Evolutionary conservation across 2,113 vertebrate genomes (phyloP), one percentile per base, ranked within the genome.

Genomic region (Pterocles gutturalis): DNA sequence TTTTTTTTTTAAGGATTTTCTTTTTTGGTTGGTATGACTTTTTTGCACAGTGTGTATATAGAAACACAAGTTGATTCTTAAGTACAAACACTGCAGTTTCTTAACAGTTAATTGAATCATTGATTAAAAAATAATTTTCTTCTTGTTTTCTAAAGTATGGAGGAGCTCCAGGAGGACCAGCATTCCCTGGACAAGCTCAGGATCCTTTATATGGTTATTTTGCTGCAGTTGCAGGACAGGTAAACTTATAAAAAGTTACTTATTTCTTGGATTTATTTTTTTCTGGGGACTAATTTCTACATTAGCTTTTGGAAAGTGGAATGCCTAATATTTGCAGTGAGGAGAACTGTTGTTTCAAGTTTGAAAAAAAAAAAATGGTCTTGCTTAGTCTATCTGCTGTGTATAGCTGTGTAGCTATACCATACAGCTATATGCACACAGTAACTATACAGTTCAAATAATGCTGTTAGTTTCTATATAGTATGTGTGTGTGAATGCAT

Each of bases 121-220:
- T 73, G 5, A 36, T 79, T 71, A 71, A 10, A 85, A 60, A 33
- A 58, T n/a, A 13, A 43, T 73, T 82, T 75, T 66, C 36, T 94
- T 93, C 31, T 62, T 90, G 17, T 19, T 95, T 96, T 94, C 71
- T 91, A 4, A 96, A 98, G 98, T 99, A 98, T 46, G 98, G 98
- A 87, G 98, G 97, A 26, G 98, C 98, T 46, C 98, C 98, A 5
- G 98, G 98, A 93, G 98, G 98, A 46, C 98, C 98, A 28, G 43
- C 97, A 3, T 98, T 98, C 91, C 98, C 98, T 10, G 98, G 96
- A 71, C 98, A 98, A 72, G 89, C 97, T 69, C 98, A 98, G 81
- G 98, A 99, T 72, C 98, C 98, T 19, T 95, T 98, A 34, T 99
- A 98, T 61, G 98, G 98, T 41, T 98, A 98, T 93, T 99, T 99